phyloP scores from a whole-genome alignment of 1,140 invertebrate genomes.

The Eubasilissa regina region DNA sequence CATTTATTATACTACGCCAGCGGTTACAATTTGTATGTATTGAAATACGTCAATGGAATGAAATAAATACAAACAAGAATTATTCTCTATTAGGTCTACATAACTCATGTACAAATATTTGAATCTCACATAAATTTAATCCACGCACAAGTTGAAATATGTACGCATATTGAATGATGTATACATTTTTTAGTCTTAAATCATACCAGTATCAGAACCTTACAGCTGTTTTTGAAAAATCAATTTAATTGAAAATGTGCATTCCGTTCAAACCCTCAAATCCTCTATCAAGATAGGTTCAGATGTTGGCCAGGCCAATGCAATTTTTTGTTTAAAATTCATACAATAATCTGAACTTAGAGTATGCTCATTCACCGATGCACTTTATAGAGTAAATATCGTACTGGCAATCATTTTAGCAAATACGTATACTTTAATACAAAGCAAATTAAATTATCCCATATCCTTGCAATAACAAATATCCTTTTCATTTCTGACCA shows the following conservation, averaged over 20 bases:
- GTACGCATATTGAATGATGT: not conserved
- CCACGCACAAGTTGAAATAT: conserved; percentile 49
- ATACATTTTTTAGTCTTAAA: not conserved
- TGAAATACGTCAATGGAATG: too few species aligned
- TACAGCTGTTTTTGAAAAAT: not conserved
- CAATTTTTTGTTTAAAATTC: conserved; percentile 21
- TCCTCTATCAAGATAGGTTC: not conserved
- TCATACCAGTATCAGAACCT: not conserved
- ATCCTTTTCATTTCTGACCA: conserved; percentile 22
- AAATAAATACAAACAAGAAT: not conserved
- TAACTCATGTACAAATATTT: conserved; percentile 25
- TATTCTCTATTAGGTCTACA: conserved; percentile 38
- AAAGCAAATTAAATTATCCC: too few species aligned
- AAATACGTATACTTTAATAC: conserved; percentile 8
- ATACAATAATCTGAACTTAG: conserved; percentile 46
- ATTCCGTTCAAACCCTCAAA: not conserved
- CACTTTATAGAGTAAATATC: conserved; percentile 38
- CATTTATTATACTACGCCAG: too few species aligned
- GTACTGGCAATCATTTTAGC: conserved; percentile 46
- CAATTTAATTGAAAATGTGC: conserved; percentile 8
- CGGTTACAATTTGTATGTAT: too few species aligned
- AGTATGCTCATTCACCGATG: conserved; percentile 49
- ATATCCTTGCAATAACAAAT: conserved; percentile 16
- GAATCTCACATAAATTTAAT: conserved; percentile 46
- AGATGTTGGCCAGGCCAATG: conserved; percentile 13